A percentile compares a stretch with the other conserved stretches of the same genome.
Evolutionary conservation across 2,797 vertebrate genomes (phyloP).

Genomic region (Coccyzus lansbergi): DNA sequence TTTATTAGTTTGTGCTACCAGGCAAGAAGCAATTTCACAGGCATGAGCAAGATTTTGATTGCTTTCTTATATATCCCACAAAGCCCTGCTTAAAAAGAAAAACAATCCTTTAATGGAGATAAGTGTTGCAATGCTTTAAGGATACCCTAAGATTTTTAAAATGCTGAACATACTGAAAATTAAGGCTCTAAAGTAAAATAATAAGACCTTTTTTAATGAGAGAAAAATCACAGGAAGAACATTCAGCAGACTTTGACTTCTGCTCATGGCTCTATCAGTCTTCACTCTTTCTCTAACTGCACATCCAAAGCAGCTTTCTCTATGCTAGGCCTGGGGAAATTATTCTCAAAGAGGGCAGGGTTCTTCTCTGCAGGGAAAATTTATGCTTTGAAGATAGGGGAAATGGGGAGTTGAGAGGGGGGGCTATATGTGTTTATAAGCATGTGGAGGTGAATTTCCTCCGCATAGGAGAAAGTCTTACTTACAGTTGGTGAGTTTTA

Average conservation of each 20-base stretch:
- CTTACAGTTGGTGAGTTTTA: neutral
- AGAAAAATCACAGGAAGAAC: conserved; percentile 4
- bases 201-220: neutral
- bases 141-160: conserved; percentile 4
- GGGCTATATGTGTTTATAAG: neutral
- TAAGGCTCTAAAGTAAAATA: conserved; percentile 42
- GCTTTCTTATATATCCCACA: neutral
- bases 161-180: neutral
- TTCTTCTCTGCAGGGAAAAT: neutral
- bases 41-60: neutral
- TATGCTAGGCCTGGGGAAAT: neutral
- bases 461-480: neutral
- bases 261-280: neutral
- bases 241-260: neutral
- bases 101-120: neutral
- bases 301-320: neutral
- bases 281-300: neutral
- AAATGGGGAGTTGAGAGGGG: accelerated
- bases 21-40: conserved; percentile 23
- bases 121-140: neutral
- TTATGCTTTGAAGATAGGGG: neutral
- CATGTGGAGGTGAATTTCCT: neutral
- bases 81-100: neutral
- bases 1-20: conserved; percentile 49
- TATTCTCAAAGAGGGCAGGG: neutral